Conservation (phyloP, 2,888 invertebrate species). For the Machimus atricapillus region DNA sequence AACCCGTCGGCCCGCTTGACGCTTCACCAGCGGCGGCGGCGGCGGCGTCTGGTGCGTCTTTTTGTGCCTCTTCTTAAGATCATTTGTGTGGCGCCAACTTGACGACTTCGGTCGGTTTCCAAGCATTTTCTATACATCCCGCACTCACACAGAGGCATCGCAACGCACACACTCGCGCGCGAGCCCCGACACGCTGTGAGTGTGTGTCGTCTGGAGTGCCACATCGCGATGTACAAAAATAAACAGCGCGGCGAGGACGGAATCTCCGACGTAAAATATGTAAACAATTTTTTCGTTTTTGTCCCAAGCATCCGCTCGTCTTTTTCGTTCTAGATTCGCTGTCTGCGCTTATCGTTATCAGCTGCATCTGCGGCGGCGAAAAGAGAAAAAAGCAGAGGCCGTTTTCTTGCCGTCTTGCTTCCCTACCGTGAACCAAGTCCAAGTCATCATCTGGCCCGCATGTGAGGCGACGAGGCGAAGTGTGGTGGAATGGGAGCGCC, state of each 20-base stretch:
- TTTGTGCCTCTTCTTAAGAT: constrained; percentile 33
- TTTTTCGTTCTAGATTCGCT: constrained; percentile 11
- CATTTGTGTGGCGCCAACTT: constrained; percentile 47
- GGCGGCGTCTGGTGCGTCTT: constrained; percentile 19
- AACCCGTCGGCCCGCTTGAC: neutral
- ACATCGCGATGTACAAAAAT: constrained; percentile 39
- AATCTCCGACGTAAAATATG: constrained; percentile 46
- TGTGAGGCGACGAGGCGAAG: neutral
- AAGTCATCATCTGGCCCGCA: constrained; percentile 9
- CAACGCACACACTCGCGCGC: too few relatives aligned
- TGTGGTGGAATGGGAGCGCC: neutral
- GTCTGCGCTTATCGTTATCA: constrained; percentile 16
- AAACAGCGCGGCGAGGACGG: constrained; percentile 43
- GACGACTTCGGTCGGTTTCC: constrained; percentile 43
- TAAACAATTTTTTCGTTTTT: constrained; percentile 41
- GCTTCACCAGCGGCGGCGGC: too few relatives aligned
- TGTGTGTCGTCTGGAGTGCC: constrained; percentile 24
- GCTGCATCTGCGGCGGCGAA: neutral
- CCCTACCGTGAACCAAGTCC: neutral
- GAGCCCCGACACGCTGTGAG: neutral
- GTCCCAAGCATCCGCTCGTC: neutral
- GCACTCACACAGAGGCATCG: neutral
- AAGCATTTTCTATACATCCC: neutral
- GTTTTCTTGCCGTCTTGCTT: neutral
- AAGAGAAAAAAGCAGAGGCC: neutral